phyloP scores from a whole-genome alignment of 2,113 vertebrate genomes.

The Progne subis region DNA sequence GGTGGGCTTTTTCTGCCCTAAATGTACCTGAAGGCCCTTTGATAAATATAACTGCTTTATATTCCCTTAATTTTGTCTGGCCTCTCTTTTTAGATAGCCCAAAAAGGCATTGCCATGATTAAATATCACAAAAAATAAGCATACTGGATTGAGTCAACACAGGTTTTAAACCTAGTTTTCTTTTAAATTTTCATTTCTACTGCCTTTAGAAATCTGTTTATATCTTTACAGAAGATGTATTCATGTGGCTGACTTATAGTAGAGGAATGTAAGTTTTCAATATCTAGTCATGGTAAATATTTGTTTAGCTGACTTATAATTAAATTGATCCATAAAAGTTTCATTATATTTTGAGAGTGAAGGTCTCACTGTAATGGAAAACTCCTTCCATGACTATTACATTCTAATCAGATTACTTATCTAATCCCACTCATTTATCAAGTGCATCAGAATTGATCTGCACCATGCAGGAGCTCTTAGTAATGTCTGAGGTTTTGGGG shows the following conservation, averaged over 20 bases:
- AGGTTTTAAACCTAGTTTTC: neutral
- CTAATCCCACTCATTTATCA: constrained; percentile 16
- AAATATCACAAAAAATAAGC: neutral
- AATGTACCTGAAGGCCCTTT: neutral
- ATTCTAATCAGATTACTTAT: constrained; percentile 17
- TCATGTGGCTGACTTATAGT: neutral
- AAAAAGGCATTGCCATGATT: neutral
- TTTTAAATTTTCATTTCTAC: neutral
- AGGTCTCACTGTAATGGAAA: constrained; percentile 1
- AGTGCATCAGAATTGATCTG: constrained; percentile 14
- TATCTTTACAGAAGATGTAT: neutral
- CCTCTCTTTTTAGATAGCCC: neutral
- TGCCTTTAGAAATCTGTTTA: neutral
- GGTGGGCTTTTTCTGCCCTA: accelerated
- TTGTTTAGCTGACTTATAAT: constrained; percentile 12
- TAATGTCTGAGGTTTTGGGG: neutral
- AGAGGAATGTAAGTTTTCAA: neutral
- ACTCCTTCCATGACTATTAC: neutral
- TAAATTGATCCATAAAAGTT: constrained; percentile 17
- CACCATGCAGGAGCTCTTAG: neutral
- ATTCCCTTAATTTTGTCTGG: neutral
- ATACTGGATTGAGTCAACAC: neutral
- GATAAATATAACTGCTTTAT: neutral
- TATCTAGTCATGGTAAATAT: constrained; percentile 2
- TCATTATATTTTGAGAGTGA: neutral